Conservation (phyloP, 2,888 invertebrate genomes). For the Monopis laevigella region DNA sequence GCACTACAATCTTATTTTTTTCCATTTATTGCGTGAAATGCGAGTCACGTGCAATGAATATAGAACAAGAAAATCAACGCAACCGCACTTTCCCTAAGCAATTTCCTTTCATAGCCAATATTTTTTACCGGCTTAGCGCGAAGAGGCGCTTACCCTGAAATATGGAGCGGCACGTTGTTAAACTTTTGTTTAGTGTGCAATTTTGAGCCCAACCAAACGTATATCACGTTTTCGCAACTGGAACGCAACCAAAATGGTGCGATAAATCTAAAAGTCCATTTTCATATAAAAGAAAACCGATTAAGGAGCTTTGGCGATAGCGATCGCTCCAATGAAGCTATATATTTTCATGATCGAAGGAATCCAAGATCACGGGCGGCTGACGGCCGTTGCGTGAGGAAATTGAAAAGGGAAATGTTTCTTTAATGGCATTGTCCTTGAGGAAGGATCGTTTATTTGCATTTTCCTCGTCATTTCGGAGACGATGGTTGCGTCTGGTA, state of each 20-base stretch:
- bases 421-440: constrained; percentile 45
- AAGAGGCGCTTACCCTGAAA: constrained; percentile 40
- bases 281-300: constrained; percentile 67
- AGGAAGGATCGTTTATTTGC: constrained; percentile 32
- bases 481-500: background rate
- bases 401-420: constrained; percentile 57
- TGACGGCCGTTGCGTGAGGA: constrained; percentile 58
- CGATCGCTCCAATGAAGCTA: constrained; percentile 62
- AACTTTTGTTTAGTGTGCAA: constrained; percentile 58
- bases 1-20: no score
- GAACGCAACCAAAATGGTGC: constrained; percentile 53
- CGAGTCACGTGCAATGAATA: constrained; percentile 58
- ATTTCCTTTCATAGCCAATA: constrained; percentile 53
- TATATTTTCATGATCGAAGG: constrained; percentile 66
- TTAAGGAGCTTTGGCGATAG: constrained; percentile 64
- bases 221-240: constrained; percentile 50
- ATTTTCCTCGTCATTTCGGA: constrained; percentile 22
- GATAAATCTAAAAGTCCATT: constrained; percentile 64
- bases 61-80: constrained; percentile 58
- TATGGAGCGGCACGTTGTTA: constrained; percentile 46
- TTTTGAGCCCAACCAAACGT: constrained; percentile 44
- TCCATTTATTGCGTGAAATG: no score
- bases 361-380: constrained; percentile 56
- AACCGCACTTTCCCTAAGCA: constrained; percentile 50
- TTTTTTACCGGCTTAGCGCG: constrained; percentile 31